phyloP scores from a whole-genome alignment of 2,797 vertebrate species.

The Rachycentron canadum region DNA sequence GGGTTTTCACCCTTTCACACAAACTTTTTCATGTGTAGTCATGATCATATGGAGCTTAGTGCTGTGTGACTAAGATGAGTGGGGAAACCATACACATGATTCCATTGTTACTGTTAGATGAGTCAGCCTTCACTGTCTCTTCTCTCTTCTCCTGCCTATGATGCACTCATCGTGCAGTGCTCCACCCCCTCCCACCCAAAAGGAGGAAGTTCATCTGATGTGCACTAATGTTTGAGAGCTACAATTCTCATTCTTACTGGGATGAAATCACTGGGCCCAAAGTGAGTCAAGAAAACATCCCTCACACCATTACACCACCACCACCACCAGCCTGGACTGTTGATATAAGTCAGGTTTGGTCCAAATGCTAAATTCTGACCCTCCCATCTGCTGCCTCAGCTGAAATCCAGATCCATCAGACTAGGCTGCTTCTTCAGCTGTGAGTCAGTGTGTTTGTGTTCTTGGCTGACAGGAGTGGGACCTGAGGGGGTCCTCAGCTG shows the following conservation, averaged over 20 bases:
- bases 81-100: not conserved
- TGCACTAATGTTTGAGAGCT: not conserved
- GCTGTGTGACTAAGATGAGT: constrained; percentile 30
- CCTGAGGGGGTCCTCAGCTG: not conserved
- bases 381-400: not conserved
- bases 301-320: not conserved
- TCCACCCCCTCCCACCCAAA: not conserved
- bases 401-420: not conserved
- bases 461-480: not conserved
- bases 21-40: not conserved
- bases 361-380: not conserved
- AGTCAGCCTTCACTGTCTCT: constrained; percentile 23
- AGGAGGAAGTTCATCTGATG: not conserved
- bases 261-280: not conserved
- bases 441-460: not conserved
- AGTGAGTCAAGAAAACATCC: not conserved
- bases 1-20: not conserved
- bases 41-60: constrained; percentile 17
- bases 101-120: constrained; percentile 18
- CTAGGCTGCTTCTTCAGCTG: not conserved
- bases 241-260: not conserved
- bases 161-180: not conserved
- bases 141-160: not conserved
- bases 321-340: too few relatives aligned
- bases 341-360: too few relatives aligned